Conservation (phyloP, 2,113 vertebrate species). For the western clawed frog (Xenopus tropicalis) region UCB_Xtro_10.0 CM004452.2:49834501-49835000, state of each 20-base stretch:
- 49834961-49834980: constrained; percentile 59
- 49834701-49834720: background rate
- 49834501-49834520: too few species aligned
- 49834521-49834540: too few species aligned
- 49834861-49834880: constrained; percentile 65
- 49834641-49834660: too few species aligned
- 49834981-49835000: constrained; percentile 13
- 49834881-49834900: constrained; percentile 73
- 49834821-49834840: constrained; percentile 69
- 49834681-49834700: too few species aligned
- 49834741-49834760: constrained; percentile 32
- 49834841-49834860: constrained; percentile 63
- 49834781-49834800: constrained; percentile 74
- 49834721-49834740: constrained; percentile 27
- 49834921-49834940: constrained; percentile 66
- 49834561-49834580: too few species aligned
- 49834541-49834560: too few species aligned
- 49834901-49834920: constrained; percentile 71
- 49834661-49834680: too few species aligned
- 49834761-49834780: constrained; percentile 74
- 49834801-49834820: constrained; percentile 66
- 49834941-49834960: constrained; percentile 68
- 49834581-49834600: too few species aligned
- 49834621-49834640: too few species aligned
- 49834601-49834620: too few species aligned